Evolutionary conservation across 2,113 vertebrate genomes (phyloP), one percentile per base, ranked within the genome.

Genomic region (Butastur rufipennis): DNA sequence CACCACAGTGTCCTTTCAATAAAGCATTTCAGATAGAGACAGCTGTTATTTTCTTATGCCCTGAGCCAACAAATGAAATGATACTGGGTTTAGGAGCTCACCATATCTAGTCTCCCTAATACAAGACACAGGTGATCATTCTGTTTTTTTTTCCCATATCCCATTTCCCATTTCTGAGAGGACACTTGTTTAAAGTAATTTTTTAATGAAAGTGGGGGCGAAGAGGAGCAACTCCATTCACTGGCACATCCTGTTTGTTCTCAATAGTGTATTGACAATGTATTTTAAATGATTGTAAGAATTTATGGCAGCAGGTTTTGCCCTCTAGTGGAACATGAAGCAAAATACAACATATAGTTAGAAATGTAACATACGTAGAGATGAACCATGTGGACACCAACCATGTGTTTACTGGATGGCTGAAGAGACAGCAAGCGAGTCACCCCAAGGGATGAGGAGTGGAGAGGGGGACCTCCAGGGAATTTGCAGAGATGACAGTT

Each of bases 271-370:
- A 40, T 61, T 81, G 72, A 34, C 45, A 62, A 80, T 4, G 3
- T 20, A 31, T 42, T 81, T 75, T 20, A 70, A 80, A 89, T 21
- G 23, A 19, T 22, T 26, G 7, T 4, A 70, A 66, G 50, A 73
- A 79, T n/a, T 77, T 80, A 27, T 47, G 16, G 22, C 50, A 68
- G 23, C 1, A 7, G 10, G 20, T 84, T 93, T 95, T 88, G 93
- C 95, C 97, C 97, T 97, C 95, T 97, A 92, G 89, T 89, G 93
- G 93, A 92, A 86, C 75, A 86, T 6, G 25, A 47, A 65, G 52
- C 13, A 78, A 85, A 97, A 77, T 59, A 63, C 79, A 81, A 73
- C 23, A 43, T 17, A 40, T 6, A 25, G 56, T 52, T 59, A 62
- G 43, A 95, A 96, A 45, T 2, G 2, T 2, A 36, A n/a, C 5